Evolutionary conservation across 2,797 vertebrate species (phyloP), one percentile per base, ranked within the genome.

Genomic region (Myioborus melanocephalus): DNA sequence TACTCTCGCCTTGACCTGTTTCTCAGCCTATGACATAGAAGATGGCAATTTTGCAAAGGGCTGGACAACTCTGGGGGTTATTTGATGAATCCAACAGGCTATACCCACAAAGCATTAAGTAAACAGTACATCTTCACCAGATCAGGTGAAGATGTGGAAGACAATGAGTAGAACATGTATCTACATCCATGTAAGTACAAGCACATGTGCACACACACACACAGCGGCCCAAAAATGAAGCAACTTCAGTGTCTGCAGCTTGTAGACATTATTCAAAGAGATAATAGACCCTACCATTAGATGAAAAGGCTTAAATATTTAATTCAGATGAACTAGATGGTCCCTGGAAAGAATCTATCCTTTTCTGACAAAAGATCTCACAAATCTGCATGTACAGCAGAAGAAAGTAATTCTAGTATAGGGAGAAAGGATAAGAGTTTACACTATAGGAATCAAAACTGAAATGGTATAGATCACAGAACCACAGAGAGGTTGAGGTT

Each of bases 201-300:
- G 3, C 24, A 46, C 15, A 26, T 7, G 13, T 6, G 27, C 13
- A 9, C 14, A 21, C 41, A 26, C 1, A 3, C 1, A 60, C 0
- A 47, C 4, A 52, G 14, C 4, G 61, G 24, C 43, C 24, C 17
- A 18, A 47, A 61, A 43, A 12, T 26, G 15, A 94, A 27, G 10
- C 6, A 61, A 46, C 20, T 50, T 63, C 39, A 46, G 16, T 3
- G 14, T 57, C 44, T 70, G 35, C 27, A 64, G 39, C 32, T 57
- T 50, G 49, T 15, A 79, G 24, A 24, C 4, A 37, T 23, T 14
- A 24, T 34, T 30, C 8, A 28, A 53, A 59, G 9, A 39, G 11
- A 17, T 46, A 61, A 69, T 2, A 69, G 10, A 50, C 2, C 1
- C 16, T 8, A 12, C 5, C 3, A 34, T 50, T 64, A 76, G 28